Conservation (phyloP, 2,113 vertebrate genomes). For the Catharus minimus region DNA sequence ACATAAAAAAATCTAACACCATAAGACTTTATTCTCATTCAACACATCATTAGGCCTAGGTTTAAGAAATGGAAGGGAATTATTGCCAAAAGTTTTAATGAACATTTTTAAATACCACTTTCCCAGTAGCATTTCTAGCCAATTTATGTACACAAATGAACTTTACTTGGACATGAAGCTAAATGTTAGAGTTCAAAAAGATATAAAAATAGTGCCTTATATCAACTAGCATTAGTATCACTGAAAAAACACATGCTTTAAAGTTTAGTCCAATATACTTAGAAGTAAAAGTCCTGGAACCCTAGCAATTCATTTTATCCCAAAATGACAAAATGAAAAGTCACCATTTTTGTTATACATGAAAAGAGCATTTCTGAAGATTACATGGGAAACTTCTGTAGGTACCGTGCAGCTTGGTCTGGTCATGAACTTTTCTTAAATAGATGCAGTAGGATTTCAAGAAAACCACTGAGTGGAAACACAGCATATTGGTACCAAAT, state of each 20-base stretch:
- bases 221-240: not conserved
- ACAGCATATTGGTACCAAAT: not conserved
- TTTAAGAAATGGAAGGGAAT: not conserved
- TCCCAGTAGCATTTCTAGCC: not conserved
- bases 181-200: not conserved
- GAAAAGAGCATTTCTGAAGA: not conserved
- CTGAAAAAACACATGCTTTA: not conserved
- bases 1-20: not conserved
- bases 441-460: not conserved
- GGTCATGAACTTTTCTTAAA: not conserved
- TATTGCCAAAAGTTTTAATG: not conserved
- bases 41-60: not conserved
- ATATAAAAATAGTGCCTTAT: not conserved
- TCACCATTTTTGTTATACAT: not conserved
- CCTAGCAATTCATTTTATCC: not conserved
- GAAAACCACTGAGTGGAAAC: not conserved
- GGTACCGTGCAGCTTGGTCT: not conserved
- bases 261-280: not conserved
- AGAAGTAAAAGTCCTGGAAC: not conserved
- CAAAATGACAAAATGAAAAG: not conserved
- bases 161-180: not conserved
- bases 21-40: not conserved
- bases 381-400: not conserved
- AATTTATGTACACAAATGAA: not conserved
- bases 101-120: not conserved